These are phyloP conservation scores for Brachystomella parvula DNA, from an alignment of 1,140 invertebrate genomes.

Conservation along the genomic window DNA sequence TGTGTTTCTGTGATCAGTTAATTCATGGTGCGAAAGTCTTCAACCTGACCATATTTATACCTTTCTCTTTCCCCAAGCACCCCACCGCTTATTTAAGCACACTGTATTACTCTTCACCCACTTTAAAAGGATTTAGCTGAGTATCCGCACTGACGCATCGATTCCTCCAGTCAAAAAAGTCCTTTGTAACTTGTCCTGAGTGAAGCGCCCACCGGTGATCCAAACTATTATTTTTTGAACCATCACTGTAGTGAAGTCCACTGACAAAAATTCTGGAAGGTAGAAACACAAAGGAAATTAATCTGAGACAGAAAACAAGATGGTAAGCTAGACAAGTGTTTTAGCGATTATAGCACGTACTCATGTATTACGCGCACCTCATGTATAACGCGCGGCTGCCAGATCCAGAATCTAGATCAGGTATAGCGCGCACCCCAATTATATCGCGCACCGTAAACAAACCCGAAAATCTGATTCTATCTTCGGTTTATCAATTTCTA, in stretches of 20 bases:
- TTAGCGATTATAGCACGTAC: too few species aligned
- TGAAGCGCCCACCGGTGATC: slow-evolving; percentile 63
- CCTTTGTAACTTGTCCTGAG: slow-evolving; percentile 56
- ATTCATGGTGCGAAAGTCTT: too few species aligned
- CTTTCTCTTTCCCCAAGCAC: neutral
- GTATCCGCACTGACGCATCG: slow-evolving; percentile 71
- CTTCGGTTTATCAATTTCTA: too few species aligned
- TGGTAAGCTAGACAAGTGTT: too few species aligned
- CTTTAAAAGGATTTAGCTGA: slow-evolving; percentile 71
- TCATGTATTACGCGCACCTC: too few species aligned
- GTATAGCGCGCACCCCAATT: too few species aligned
- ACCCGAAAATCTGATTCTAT: too few species aligned
- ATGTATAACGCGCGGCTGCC: too few species aligned
- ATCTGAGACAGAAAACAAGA: too few species aligned
- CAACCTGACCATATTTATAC: neutral
- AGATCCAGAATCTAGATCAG: too few species aligned
- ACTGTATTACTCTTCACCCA: slow-evolving; percentile 44
- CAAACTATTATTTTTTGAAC: slow-evolving; percentile 66
- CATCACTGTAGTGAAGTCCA: slow-evolving; percentile 74
- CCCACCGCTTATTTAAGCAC: neutral
- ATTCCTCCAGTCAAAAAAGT: slow-evolving; percentile 83
- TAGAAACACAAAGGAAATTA: neutral
- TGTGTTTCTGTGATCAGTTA: too few species aligned
- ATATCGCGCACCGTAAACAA: too few species aligned
- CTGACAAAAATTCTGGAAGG: slow-evolving; percentile 51